These are phyloP conservation scores for Alsophila aescularia DNA, from an alignment of 2,888 invertebrate genomes.

Conservation along the genomic window DNA sequence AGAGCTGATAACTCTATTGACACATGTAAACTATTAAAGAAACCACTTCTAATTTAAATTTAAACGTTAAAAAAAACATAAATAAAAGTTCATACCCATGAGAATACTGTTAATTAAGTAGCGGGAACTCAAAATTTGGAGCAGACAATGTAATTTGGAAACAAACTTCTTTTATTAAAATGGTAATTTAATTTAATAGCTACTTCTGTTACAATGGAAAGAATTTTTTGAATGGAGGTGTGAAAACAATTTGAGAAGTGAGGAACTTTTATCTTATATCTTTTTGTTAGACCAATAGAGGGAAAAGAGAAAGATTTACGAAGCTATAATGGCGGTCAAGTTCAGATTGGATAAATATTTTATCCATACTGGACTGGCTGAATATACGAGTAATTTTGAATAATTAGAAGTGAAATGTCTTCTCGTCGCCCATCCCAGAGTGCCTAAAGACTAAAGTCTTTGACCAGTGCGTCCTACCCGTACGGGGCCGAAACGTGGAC, in stretches of 20 bases:
- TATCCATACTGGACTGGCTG: no score
- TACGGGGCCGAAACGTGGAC: no score
- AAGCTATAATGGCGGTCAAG: no score
- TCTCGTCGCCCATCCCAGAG: no score
- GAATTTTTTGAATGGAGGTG: constrained; percentile 20
- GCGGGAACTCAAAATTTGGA: constrained; percentile 34
- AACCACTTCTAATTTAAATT: constrained; percentile 38
- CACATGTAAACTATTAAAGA: constrained; percentile 4
- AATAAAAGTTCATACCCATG: constrained; percentile 42
- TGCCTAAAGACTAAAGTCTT: no score
- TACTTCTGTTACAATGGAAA: constrained; percentile 27
- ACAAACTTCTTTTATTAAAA: constrained; percentile 31
- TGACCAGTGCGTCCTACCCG: no score
- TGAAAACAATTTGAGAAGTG: constrained; percentile 23
- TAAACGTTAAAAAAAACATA: constrained; percentile 48
- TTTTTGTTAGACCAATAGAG: not conserved
- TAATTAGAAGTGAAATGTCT: no score
- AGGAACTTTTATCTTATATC: not conserved
- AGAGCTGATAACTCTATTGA: constrained; percentile 6
- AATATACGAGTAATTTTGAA: no score
- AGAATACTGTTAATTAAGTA: constrained; percentile 52
- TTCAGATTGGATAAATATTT: no score
- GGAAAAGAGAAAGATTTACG: no score
- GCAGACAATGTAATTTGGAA: constrained; percentile 36
- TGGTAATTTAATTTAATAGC: constrained; percentile 28